phyloP scores from a whole-genome alignment of 2,113 vertebrate species.

The Montifringilla adamsi region DNA sequence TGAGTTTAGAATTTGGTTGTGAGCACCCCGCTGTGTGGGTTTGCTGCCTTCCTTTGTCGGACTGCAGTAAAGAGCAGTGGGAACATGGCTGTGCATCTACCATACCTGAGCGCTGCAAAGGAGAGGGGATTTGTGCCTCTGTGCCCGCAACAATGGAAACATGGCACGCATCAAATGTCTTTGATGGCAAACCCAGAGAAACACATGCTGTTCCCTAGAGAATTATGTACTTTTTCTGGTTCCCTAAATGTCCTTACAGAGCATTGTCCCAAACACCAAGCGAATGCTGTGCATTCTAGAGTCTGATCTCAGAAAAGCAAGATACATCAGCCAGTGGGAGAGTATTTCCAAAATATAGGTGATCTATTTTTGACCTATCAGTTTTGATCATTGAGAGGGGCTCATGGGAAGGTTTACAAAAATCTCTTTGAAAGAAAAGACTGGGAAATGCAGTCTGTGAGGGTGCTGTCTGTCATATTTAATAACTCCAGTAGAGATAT shows the following conservation, averaged over 20 bases:
- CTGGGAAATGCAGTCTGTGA: neutral
- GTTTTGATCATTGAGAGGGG: neutral
- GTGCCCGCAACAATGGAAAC: neutral
- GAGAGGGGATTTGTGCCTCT: neutral
- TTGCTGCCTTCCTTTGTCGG: neutral
- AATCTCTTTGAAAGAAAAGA: neutral
- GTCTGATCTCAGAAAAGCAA: neutral
- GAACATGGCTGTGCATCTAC: rapidly evolving
- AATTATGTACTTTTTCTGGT: neutral
- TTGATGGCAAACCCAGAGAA: neutral
- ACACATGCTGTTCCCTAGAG: neutral
- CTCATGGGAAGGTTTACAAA: neutral
- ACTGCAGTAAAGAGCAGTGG: neutral
- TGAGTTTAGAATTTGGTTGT: neutral
- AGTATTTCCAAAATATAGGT: neutral
- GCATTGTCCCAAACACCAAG: neutral
- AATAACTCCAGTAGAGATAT: neutral
- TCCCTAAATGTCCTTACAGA: neutral
- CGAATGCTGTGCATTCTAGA: neutral
- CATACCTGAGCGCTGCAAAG: neutral
- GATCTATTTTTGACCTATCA: neutral
- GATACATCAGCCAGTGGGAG: neutral
- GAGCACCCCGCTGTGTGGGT: neutral
- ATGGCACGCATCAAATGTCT: neutral
- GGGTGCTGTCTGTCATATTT: neutral